A percentile compares a stretch with the other conserved stretches of the same genome.
Evolutionary conservation across 2,888 invertebrate species (phyloP).

Genomic region (Ornithoptera alexandrae): DNA sequence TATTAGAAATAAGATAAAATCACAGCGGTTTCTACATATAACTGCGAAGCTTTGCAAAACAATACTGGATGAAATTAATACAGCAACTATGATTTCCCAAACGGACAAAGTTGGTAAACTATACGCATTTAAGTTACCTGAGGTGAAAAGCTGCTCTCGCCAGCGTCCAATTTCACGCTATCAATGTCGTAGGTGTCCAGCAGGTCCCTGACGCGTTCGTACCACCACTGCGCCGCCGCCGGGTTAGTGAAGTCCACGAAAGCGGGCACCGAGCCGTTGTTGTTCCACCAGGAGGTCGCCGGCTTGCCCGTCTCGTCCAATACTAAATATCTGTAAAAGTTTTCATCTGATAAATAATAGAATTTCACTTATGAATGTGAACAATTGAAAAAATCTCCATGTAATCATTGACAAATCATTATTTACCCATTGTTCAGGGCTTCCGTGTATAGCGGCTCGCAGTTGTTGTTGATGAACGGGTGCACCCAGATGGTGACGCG

Average conservation of each 20-base stretch:
- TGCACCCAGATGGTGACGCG: conserved; percentile 91
- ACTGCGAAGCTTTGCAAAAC: too few species aligned
- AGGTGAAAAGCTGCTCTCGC: conserved; percentile 85
- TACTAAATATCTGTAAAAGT: conserved; percentile 67
- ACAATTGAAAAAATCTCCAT: too few species aligned
- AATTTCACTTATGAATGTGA: too few species aligned
- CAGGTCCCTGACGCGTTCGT: conserved; percentile 72
- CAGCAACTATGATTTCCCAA: too few species aligned
- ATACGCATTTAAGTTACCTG: conserved; percentile 52
- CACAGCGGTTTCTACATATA: too few species aligned
- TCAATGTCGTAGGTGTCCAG: conserved; percentile 82
- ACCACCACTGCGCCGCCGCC: conserved; percentile 83
- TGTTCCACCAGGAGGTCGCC: conserved; percentile 77
- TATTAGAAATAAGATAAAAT: too few species aligned
- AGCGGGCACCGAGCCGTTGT: conserved; percentile 70
- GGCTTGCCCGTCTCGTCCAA: conserved; percentile 66
- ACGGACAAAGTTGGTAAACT: too few species aligned
- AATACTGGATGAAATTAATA: too few species aligned
- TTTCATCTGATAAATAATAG: too few species aligned
- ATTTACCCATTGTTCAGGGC: conserved; percentile 78
- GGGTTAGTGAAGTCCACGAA: conserved; percentile 87
- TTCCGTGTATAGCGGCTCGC: conserved; percentile 80
- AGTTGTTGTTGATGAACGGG: conserved; percentile 90
- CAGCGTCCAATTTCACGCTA: conserved; percentile 91
- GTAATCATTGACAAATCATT: too few species aligned